These are phyloP conservation scores for Oreochromis aureus DNA, from an alignment of 2,113 vertebrate species.

Conservation along the genomic window DNA sequence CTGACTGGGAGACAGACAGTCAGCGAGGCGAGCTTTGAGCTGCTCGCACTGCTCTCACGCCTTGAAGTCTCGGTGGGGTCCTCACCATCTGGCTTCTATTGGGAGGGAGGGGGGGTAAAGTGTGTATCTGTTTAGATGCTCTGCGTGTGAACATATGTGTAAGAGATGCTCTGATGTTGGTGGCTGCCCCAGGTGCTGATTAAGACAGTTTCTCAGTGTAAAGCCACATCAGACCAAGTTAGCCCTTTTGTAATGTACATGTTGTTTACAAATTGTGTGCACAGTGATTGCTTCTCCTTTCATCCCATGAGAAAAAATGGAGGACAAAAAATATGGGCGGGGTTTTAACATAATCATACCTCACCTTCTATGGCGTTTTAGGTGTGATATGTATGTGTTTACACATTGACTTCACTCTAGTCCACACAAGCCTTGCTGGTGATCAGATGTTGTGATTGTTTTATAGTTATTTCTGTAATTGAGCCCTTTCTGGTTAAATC, in stretches of 20 bases:
- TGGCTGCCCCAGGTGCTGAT: slow-evolving; percentile 42
- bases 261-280: not conserved
- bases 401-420: not conserved
- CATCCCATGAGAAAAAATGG: not conserved
- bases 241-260: not conserved
- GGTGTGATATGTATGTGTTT: not conserved
- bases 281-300: not conserved
- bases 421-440: not conserved
- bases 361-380: not conserved
- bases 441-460: not conserved
- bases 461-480: not conserved
- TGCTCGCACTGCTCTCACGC: slow-evolving; percentile 16
- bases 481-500: not conserved
- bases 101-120: not conserved
- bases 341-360: not conserved
- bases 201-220: slow-evolving; percentile 30
- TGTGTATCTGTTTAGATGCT: slow-evolving; percentile 20
- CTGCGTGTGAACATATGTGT: slow-evolving; percentile 29
- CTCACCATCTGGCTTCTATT: slow-evolving; percentile 43
- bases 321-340: not conserved
- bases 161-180: slow-evolving; percentile 30
- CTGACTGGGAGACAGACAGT: slow-evolving; percentile 14
- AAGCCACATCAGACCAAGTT: slow-evolving; percentile 10
- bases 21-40: slow-evolving; percentile 13
- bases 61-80: slow-evolving; percentile 29